Evolutionary conservation across 2,797 vertebrate genomes (phyloP).

Genomic region (Thalassophryne amazonica): DNA sequence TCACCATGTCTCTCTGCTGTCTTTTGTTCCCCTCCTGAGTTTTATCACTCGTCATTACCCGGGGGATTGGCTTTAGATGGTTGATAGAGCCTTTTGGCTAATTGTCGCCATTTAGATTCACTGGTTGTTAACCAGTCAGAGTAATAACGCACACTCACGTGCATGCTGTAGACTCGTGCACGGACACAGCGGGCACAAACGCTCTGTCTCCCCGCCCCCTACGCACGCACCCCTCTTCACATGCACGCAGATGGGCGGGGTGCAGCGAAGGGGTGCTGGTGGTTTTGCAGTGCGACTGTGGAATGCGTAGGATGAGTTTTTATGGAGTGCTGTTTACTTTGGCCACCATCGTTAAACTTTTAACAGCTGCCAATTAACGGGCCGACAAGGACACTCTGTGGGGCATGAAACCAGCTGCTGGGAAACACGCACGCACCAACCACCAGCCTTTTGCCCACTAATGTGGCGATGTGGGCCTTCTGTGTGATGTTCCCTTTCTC

Average conservation of each 20-base stretch:
- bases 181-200: constrained; percentile 13
- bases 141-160: constrained; percentile 50
- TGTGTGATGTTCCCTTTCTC: constrained; percentile 2
- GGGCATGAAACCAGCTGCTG: constrained; percentile 74
- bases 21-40: constrained; percentile 44
- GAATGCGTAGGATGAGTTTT: constrained; percentile 81
- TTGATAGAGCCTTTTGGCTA: constrained; percentile 78
- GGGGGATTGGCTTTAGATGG: constrained; percentile 77
- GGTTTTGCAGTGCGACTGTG: constrained; percentile 69
- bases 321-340: constrained; percentile 88
- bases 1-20: constrained; percentile 10
- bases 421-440: constrained; percentile 46
- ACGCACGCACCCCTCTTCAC: constrained; percentile 2
- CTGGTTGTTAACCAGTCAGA: constrained; percentile 75
- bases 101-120: constrained; percentile 82
- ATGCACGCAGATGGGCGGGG: constrained; percentile 42
- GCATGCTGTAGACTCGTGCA: constrained; percentile 14
- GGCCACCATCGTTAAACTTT: constrained; percentile 83
- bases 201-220: background rate
- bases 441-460: constrained; percentile 32
- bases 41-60: constrained; percentile 80
- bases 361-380: constrained; percentile 84
- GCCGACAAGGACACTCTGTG: constrained; percentile 75
- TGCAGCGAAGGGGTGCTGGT: constrained; percentile 64
- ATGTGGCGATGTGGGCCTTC: constrained; percentile 17